phyloP scores from a whole-genome alignment of 2,797 vertebrate genomes.

The Cyprinodon diabolis region DNA sequence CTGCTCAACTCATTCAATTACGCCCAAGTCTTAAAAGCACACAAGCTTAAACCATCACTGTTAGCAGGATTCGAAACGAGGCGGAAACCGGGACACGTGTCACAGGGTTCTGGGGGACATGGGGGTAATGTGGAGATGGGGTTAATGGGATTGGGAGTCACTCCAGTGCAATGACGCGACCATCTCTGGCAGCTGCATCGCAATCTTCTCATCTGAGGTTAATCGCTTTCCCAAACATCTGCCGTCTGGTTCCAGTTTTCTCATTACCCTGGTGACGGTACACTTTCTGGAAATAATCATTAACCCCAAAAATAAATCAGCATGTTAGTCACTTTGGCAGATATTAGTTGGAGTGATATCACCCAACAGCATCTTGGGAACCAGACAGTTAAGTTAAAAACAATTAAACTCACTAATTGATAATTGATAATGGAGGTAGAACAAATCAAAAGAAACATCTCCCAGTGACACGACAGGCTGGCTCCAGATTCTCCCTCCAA shows the following conservation, averaged over 20 bases:
- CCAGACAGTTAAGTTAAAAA: background rate
- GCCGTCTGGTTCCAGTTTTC: constrained; percentile 63
- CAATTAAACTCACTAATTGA: background rate
- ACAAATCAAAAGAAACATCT: constrained; percentile 5
- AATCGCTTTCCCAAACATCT: constrained; percentile 69
- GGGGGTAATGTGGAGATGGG: constrained; percentile 40
- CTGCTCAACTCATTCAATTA: constrained; percentile 55
- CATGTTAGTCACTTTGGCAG: constrained; percentile 15
- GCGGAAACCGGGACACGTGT: constrained; percentile 24
- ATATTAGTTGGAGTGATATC: constrained; percentile 40
- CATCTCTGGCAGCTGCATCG: constrained; percentile 55
- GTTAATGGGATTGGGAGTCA: constrained; percentile 40
- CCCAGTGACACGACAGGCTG: constrained; percentile 9
- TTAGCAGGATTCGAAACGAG: constrained; percentile 22
- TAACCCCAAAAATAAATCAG: constrained; percentile 24
- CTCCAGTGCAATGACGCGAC: constrained; percentile 59
- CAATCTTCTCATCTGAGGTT: constrained; percentile 69
- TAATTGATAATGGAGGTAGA: background rate
- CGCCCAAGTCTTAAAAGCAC: constrained; percentile 36
- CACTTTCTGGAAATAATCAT: constrained; percentile 63
- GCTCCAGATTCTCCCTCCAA: constrained; percentile 53
- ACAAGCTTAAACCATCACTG: constrained; percentile 18
- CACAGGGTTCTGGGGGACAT: constrained; percentile 48
- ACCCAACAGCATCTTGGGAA: constrained; percentile 18
- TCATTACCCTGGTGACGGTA: constrained; percentile 58